phyloP scores from a whole-genome alignment of 2,888 invertebrate genomes.

The Macropis europaea region DNA sequence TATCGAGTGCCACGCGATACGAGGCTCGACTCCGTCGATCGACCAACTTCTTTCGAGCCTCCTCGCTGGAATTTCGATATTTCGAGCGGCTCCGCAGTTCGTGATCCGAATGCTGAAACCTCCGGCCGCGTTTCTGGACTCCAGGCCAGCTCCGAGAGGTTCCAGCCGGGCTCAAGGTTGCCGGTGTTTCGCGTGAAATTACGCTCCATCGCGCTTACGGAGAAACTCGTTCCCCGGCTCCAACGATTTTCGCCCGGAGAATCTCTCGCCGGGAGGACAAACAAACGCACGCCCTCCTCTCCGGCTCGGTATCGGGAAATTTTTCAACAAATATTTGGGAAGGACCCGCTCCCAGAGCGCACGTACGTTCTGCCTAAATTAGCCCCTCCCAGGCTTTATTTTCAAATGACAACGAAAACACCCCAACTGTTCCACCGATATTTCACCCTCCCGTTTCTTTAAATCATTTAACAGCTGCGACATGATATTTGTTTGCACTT shows the following conservation, averaged over 20 bases:
- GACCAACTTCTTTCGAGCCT: neutral
- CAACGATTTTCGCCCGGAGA: conserved; percentile 1
- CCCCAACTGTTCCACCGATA: too few species aligned
- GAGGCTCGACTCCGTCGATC: neutral
- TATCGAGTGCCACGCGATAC: too few species aligned
- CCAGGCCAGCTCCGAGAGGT: conserved; percentile 16
- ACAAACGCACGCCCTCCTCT: conserved; percentile 8
- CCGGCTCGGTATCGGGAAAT: neutral
- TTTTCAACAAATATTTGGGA: conserved; percentile 4
- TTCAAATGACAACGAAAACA: too few species aligned
- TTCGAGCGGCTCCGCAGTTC: neutral
- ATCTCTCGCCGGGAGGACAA: neutral
- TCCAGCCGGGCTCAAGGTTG: conserved; percentile 32
- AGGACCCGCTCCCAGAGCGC: neutral
- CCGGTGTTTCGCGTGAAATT: conserved; percentile 39
- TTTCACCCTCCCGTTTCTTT: too few species aligned
- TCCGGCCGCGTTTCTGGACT: conserved; percentile 5
- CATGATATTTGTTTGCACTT: too few species aligned
- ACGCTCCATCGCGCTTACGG: neutral
- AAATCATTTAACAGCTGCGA: too few species aligned
- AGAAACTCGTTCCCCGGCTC: conserved; percentile 26
- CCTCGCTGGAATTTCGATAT: neutral
- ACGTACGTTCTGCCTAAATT: too few species aligned
- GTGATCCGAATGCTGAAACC: neutral
- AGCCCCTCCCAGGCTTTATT: too few species aligned